phyloP scores from a whole-genome alignment of 2,797 vertebrate species.

The Calcarius lapponicus region DNA sequence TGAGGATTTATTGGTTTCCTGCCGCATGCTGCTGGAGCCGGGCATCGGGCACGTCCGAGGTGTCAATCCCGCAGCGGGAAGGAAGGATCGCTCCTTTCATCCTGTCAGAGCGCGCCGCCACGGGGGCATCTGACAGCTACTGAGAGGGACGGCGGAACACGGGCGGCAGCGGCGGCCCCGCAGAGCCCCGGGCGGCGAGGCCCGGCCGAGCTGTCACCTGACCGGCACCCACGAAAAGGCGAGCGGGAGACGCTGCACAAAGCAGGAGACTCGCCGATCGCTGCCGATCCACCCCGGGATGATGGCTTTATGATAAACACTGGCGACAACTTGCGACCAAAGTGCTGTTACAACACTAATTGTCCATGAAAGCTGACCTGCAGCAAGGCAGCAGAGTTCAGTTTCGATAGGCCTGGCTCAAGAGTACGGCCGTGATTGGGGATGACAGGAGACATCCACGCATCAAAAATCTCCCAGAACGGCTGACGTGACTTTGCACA shows the following conservation, averaged over 20 bases:
- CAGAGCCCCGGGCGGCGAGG: constrained; percentile 35
- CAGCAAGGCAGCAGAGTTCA: constrained; percentile 90
- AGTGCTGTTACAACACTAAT: constrained; percentile 97
- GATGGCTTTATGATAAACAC: constrained; percentile 88
- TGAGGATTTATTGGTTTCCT: constrained; percentile 76
- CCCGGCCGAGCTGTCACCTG: constrained; percentile 51
- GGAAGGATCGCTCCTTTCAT: constrained; percentile 76
- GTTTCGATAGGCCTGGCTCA: constrained; percentile 86
- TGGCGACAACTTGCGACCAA: constrained; percentile 93
- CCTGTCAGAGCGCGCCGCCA: constrained; percentile 78
- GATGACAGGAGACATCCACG: constrained; percentile 95
- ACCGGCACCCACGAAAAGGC: constrained; percentile 71
- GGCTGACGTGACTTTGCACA: constrained; percentile 78
- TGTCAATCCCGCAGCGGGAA: constrained; percentile 76
- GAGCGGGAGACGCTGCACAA: constrained; percentile 58
- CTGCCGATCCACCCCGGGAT: constrained; percentile 78
- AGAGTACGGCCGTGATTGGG: constrained; percentile 80
- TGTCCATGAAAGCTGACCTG: constrained; percentile 99
- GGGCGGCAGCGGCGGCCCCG: neutral
- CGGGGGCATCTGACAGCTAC: constrained; percentile 77
- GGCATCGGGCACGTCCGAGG: constrained; percentile 77
- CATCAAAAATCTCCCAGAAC: constrained; percentile 84
- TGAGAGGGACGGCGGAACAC: neutral
- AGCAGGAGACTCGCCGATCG: constrained; percentile 36
- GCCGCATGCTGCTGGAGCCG: constrained; percentile 79